These are phyloP conservation scores for Rhinopithecus roxellana DNA, from an alignment of 2,113 vertebrate species.

Conservation along the genomic window DNA sequence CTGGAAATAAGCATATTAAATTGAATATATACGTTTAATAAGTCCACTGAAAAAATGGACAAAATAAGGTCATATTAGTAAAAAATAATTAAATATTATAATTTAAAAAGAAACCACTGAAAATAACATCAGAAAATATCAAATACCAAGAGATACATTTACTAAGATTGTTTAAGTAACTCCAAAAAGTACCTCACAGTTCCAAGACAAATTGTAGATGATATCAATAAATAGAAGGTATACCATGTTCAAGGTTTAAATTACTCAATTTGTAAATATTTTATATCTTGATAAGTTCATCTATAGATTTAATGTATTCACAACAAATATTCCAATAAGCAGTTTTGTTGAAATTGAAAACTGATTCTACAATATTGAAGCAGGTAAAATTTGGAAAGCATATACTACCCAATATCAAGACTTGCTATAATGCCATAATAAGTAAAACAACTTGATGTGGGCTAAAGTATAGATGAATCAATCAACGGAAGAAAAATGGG, in stretches of 20 bases:
- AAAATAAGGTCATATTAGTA: neutral
- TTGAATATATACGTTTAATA: neutral
- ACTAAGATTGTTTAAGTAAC: neutral
- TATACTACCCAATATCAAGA: neutral
- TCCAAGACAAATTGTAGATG: neutral
- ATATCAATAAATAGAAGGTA: neutral
- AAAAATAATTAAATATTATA: neutral
- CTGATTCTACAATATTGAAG: neutral
- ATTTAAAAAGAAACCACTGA: neutral
- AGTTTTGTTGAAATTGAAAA: neutral
- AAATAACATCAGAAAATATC: neutral
- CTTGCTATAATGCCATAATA: neutral
- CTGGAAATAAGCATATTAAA: neutral
- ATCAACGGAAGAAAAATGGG: neutral
- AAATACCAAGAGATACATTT: neutral
- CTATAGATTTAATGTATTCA: neutral
- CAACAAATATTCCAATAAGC: neutral
- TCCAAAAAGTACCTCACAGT: neutral
- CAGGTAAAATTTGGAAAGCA: neutral
- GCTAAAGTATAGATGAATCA: neutral
- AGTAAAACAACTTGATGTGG: neutral
- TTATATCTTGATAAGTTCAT: neutral
- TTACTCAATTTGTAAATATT: neutral
- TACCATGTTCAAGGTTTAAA: neutral
- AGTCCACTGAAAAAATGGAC: neutral